Conservation (phyloP, 2,888 invertebrate genomes). For the Sipha maydis region DNA sequence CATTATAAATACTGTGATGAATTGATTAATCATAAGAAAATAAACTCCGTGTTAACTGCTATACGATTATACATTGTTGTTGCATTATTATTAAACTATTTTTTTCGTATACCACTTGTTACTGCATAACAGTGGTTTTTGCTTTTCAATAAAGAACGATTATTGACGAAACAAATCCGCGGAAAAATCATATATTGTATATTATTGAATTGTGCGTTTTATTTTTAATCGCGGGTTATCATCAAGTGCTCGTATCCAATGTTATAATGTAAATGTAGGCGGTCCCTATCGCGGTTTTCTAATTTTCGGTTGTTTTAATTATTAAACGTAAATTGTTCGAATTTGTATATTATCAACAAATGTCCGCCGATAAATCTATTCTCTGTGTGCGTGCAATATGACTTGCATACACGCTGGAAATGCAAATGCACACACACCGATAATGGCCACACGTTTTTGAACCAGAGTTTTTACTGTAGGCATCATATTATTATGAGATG, state of each 20-base stretch:
- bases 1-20: conserved; percentile 22
- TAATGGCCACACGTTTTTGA: conserved; percentile 5
- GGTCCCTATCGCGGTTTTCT: background rate
- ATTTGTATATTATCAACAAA: background rate
- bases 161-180: background rate
- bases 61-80: background rate
- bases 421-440: background rate
- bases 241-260: background rate
- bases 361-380: background rate
- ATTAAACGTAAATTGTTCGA: background rate
- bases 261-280: background rate
- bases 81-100: background rate
- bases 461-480: background rate
- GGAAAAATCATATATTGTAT: background rate
- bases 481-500: background rate
- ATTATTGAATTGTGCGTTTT: background rate
- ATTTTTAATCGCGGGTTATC: background rate
- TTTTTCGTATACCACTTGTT: background rate
- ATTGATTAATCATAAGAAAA: conserved; percentile 25
- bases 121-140: background rate
- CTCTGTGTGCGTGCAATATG: background rate
- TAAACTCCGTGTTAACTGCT: background rate
- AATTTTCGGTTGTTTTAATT: background rate
- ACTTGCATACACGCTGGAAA: background rate
- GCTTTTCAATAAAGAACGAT: background rate